A percentile compares a stretch with the other conserved stretches of the same genome.
phyloP scores from a whole-genome alignment of 2,888 invertebrate genomes.

The Drosophila tanythrix region DNA sequence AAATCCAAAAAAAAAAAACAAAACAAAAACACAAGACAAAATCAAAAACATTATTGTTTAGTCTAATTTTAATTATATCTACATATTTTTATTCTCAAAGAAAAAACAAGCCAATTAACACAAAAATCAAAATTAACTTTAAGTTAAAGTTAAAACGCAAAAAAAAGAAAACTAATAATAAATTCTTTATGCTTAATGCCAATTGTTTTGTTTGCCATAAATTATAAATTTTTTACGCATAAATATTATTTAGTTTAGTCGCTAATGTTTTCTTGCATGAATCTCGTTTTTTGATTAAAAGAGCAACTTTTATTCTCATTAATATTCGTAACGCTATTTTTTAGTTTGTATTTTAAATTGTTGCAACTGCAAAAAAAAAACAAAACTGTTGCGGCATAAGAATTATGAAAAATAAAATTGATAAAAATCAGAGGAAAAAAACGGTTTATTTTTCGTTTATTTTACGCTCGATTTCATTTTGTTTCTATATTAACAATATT shows the following conservation, averaged over 20 bases:
- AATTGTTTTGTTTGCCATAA: slow-evolving; percentile 73
- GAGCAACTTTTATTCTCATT: slow-evolving; percentile 26
- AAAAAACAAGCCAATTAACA: slow-evolving; percentile 54
- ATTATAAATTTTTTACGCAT: slow-evolving; percentile 33
- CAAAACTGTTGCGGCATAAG: slow-evolving; percentile 27
- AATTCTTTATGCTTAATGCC: slow-evolving; percentile 55
- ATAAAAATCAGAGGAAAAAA: slow-evolving; percentile 27
- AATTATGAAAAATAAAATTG: slow-evolving; percentile 46
- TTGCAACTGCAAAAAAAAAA: slow-evolving; percentile 24
- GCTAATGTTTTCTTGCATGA: slow-evolving; percentile 48
- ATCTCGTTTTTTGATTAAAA: slow-evolving; percentile 60
- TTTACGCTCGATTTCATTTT: slow-evolving; percentile 15
- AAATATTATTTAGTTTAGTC: slow-evolving; percentile 56
- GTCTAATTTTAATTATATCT: slow-evolving; percentile 53
- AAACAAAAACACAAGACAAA: slow-evolving; percentile 40
- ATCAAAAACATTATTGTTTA: slow-evolving; percentile 43
- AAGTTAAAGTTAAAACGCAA: slow-evolving; percentile 72
- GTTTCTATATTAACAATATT: neutral
- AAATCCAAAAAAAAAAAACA: slow-evolving; percentile 44
- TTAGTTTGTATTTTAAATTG: slow-evolving; percentile 51
- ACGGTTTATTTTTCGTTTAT: slow-evolving; percentile 33
- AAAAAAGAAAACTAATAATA: slow-evolving; percentile 32
- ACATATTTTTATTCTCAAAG: slow-evolving; percentile 74
- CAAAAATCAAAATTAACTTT: slow-evolving; percentile 84
- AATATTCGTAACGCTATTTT: slow-evolving; percentile 14